Percentiles rank a stretch among this genome's conserved stretches.
Evolutionary conservation across 2,797 vertebrate genomes (phyloP).

Genomic region (Hephaestus fuliginosus): DNA sequence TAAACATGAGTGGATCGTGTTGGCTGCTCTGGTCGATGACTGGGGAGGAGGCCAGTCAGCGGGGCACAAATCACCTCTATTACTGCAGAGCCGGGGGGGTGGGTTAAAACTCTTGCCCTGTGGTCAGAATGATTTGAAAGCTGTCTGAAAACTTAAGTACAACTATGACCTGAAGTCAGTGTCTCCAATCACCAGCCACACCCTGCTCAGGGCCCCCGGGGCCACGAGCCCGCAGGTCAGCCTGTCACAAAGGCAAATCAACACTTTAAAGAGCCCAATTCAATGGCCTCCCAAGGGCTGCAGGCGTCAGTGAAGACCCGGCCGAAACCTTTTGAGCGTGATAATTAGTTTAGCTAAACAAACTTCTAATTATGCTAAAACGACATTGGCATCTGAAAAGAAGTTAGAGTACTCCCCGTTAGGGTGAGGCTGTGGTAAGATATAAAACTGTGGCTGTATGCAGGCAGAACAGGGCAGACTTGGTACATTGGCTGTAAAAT

Average conservation of each 20-base stretch:
- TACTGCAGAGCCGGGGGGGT: slow-evolving; percentile 33
- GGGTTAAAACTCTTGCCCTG: slow-evolving; percentile 56
- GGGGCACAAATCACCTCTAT: slow-evolving; percentile 46
- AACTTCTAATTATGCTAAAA: slow-evolving; percentile 83
- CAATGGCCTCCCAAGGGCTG: slow-evolving; percentile 43
- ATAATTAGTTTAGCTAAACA: slow-evolving; percentile 81
- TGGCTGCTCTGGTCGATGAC: slow-evolving; percentile 4
- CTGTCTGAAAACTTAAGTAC: slow-evolving; percentile 72
- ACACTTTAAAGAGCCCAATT: slow-evolving; percentile 72
- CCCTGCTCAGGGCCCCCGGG: slow-evolving; percentile 67
- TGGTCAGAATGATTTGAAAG: slow-evolving; percentile 69
- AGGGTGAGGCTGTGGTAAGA: slow-evolving; percentile 24
- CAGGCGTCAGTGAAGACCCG: slow-evolving; percentile 44
- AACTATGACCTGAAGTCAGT: slow-evolving; percentile 71
- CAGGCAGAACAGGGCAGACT: neutral
- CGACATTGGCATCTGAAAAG: slow-evolving; percentile 69
- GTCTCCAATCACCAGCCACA: slow-evolving; percentile 80
- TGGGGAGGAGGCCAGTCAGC: slow-evolving; percentile 32
- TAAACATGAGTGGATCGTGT: slow-evolving; percentile 2
- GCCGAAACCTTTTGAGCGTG: slow-evolving; percentile 59
- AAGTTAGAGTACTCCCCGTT: slow-evolving; percentile 65
- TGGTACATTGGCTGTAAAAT: neutral
- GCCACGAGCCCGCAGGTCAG: slow-evolving; percentile 59
- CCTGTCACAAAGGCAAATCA: slow-evolving; percentile 72
- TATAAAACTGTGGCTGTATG: slow-evolving; percentile 7